Conservation (phyloP, 35 echinoderm and acorn worm species). For the Amphiura filiformis region DNA sequence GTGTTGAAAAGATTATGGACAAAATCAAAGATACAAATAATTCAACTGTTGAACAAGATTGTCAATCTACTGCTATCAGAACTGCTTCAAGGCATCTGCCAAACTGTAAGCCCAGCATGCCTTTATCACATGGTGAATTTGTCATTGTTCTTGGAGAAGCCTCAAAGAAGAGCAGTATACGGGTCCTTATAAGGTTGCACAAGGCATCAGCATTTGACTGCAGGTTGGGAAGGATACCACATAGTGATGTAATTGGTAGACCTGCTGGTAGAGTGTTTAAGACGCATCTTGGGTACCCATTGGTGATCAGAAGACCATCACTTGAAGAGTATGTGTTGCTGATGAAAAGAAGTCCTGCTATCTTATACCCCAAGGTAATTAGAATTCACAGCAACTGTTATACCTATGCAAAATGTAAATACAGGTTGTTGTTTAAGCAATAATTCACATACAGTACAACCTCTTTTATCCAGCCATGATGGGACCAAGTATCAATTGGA, state of each 20-base stretch:
- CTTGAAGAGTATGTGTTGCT: conserved; percentile 83
- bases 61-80: no score
- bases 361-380: conserved; percentile 85
- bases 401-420: no score
- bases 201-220: conserved; percentile 25
- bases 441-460: no score
- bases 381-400: no score
- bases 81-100: background rate
- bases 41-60: background rate
- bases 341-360: conserved; percentile 67
- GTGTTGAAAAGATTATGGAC: background rate
- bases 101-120: background rate
- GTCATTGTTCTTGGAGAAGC: background rate
- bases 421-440: no score
- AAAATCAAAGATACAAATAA: background rate
- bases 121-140: background rate
- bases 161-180: background rate
- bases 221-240: conserved; percentile 57
- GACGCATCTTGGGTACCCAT: conserved; percentile 36
- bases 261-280: conserved; percentile 43
- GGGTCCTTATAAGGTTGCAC: background rate
- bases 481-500: no score
- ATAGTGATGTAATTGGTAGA: conserved; percentile 66
- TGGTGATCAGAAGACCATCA: conserved; percentile 64
- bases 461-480: no score